Percentiles rank a stretch among this genome's conserved stretches.
phyloP scores from a whole-genome alignment of 2,888 invertebrate genomes.

The Thumatha senex region DNA sequence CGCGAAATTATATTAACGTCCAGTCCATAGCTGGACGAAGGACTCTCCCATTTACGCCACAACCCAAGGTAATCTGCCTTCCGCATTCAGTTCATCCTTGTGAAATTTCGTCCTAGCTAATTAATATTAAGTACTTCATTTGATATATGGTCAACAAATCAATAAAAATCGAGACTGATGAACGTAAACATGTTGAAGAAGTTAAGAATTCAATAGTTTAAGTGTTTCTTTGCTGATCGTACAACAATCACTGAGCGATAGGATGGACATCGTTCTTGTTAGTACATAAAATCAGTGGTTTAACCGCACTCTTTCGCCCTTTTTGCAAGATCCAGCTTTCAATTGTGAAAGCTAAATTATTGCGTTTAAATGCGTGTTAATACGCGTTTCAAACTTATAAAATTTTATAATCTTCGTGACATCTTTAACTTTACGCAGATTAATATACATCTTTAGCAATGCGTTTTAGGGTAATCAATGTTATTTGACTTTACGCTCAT shows the following conservation, averaged over 20 bases:
- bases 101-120: too few relatives aligned
- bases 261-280: not conserved
- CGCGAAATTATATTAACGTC: too few relatives aligned
- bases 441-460: slow-evolving; percentile 18
- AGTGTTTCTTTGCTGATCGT: not conserved
- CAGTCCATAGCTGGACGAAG: too few relatives aligned
- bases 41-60: too few relatives aligned
- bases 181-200: not conserved
- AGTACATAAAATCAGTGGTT: slow-evolving; percentile 4
- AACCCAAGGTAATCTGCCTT: too few relatives aligned
- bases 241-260: not conserved
- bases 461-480: slow-evolving; percentile 6
- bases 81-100: too few relatives aligned
- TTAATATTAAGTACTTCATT: too few relatives aligned
- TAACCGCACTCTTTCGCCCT: slow-evolving; percentile 8
- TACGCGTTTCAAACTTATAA: slow-evolving; percentile 7
- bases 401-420: slow-evolving; percentile 9
- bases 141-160: too few relatives aligned
- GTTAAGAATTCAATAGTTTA: not conserved
- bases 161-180: too few relatives aligned
- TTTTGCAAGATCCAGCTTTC: slow-evolving; percentile 11
- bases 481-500: not conserved
- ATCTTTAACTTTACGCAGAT: slow-evolving; percentile 8
- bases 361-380: slow-evolving; percentile 7
- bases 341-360: slow-evolving; percentile 10